Conservation (phyloP, 2,797 vertebrate species). For the Atherinosoma microstoma region DNA sequence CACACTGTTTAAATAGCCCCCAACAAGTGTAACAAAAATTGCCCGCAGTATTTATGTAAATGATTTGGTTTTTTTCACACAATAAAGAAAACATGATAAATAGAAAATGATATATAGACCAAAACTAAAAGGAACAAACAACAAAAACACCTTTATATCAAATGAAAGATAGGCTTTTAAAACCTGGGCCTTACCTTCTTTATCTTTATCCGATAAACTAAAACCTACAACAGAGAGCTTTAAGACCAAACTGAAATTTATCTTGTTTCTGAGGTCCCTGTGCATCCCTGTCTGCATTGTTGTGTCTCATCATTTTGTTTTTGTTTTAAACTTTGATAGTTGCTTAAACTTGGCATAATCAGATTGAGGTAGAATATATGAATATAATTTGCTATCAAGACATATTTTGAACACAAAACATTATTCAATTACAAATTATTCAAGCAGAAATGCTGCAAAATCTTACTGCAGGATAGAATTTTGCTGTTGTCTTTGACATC, state of each 20-base stretch:
- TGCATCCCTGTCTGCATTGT: no score
- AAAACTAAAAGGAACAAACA: no score
- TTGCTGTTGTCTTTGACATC: neutral
- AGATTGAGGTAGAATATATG: neutral
- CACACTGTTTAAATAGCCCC: neutral
- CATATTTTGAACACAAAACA: no score
- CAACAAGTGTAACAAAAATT: slow-evolving; percentile 27
- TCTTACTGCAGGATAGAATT: no score
- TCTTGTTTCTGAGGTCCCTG: neutral
- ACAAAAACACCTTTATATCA: no score
- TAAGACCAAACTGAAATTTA: neutral
- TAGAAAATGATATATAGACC: no score
- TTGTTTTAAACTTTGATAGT: neutral
- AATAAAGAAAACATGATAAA: neutral
- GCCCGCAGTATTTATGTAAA: slow-evolving; percentile 5
- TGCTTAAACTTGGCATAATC: neutral
- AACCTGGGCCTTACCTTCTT: neutral
- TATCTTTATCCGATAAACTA: neutral
- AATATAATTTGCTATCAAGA: neutral
- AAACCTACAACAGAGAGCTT: neutral
- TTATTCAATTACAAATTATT: neutral
- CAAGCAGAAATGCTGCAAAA: neutral
- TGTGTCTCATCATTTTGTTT: neutral
- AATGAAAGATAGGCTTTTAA: no score
- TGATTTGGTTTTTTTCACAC: slow-evolving; percentile 15